Evolutionary conservation across 1,140 invertebrate species (phyloP), one percentile per base, ranked within the genome.

Genomic region (Marisa cornuarietis): DNA sequence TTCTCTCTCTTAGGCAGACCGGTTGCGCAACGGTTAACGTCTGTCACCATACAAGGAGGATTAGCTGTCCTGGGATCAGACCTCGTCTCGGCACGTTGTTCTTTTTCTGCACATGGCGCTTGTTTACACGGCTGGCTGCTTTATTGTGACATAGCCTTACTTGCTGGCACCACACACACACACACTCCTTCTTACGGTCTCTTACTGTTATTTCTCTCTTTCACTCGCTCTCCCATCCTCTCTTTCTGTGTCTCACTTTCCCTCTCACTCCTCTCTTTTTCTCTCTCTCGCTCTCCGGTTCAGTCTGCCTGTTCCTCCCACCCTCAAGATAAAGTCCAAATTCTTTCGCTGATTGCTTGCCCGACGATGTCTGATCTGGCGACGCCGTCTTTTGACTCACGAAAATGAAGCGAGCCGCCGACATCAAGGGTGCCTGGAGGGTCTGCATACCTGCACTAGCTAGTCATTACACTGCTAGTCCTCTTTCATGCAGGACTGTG

Each of bases 261-360:
- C 49, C 69, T 71, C 69, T 42, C 69, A 42, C 69, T 71, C n/a
- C 49, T 49, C 31, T n/a, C n/a, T n/a, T n/a, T n/a, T n/a, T n/a
- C 31, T 31, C 69, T 42, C 26, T 71, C n/a, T 52, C 26, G 52
- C 69, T 71, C 69, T 71, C 18, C 31, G 8, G n/a, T 42, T 18
- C 69, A 6, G n/a, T 42, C 69, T 42, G n/a, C n/a, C 51, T 51
- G 18, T 18, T 42, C 51, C n/a, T 71, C 31, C 11, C 69, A 20
- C 26, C 31, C 69, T 71, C 69, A 11, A 31, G 31, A 20, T 71
- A 11, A 18, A 58, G 54, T 6, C 54, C 11, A 9, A 58, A 58
- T 58, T 58, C 54, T 18, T 18, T 18, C 16, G 54, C 16, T 58
- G 54, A 58, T 58, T 58, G 54, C 54, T 9, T 18, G 54, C 54